A percentile compares a stretch with the other conserved stretches of the same genome.
These are phyloP conservation scores for Euproctis similis DNA, from an alignment of 2,888 invertebrate species.

Conservation along the genomic window DNA sequence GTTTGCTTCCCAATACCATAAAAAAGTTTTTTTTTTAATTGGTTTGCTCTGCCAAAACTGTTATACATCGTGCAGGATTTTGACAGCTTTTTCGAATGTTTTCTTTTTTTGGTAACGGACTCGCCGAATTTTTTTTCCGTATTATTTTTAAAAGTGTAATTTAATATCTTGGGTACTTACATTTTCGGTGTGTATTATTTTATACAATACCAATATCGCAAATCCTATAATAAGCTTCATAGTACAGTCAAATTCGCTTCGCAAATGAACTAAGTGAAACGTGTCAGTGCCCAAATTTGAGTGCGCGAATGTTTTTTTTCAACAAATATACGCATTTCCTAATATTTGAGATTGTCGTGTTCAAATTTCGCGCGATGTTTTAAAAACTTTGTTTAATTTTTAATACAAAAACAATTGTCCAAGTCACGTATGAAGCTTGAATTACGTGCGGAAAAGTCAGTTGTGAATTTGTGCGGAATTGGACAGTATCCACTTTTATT, in stretches of 20 bases:
- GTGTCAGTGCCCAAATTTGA: neutral
- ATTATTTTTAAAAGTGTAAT: neutral
- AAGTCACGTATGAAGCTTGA: conserved; percentile 3
- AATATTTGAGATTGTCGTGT: conserved; percentile 33
- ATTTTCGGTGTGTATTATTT: conserved; percentile 32
- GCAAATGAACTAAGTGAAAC: too few relatives aligned
- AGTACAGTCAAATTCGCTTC: too few relatives aligned
- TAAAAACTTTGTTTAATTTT: conserved; percentile 22
- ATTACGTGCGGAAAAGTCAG: too few relatives aligned
- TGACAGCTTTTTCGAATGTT: too few relatives aligned
- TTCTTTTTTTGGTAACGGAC: too few relatives aligned
- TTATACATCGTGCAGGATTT: too few relatives aligned
- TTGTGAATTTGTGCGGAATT: too few relatives aligned
- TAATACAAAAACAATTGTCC: conserved; percentile 15
- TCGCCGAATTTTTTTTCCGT: too few relatives aligned
- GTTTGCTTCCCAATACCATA: too few relatives aligned
- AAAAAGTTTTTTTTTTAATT: too few relatives aligned
- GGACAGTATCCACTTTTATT: too few relatives aligned
- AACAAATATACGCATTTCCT: conserved; percentile 25
- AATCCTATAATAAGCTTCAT: conserved; percentile 37
- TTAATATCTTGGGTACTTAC: conserved; percentile 31
- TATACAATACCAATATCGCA: conserved; percentile 27
- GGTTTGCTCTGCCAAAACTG: too few relatives aligned
- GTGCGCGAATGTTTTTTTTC: conserved; percentile 31
- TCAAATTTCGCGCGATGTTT: conserved; percentile 37